These are phyloP conservation scores for Uromys caudimaculatus DNA, from an alignment of 2,797 vertebrate genomes.

Conservation along the genomic window DNA sequence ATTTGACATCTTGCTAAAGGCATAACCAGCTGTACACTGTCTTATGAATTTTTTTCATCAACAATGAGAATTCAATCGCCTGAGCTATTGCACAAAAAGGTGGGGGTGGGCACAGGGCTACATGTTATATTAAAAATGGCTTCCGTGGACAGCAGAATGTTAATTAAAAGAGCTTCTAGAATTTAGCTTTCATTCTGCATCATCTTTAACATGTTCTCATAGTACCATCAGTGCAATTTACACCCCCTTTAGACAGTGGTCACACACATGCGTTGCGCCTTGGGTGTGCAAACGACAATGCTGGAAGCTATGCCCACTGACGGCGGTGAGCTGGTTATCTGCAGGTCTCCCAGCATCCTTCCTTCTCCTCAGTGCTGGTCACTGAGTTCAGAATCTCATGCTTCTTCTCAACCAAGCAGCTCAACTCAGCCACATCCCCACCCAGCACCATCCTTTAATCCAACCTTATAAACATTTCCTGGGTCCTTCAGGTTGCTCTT, in stretches of 20 bases:
- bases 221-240: constrained; percentile 18
- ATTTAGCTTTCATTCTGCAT: constrained; percentile 46
- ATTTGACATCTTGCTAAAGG: constrained; percentile 81
- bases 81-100: constrained; percentile 38
- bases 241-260: neutral
- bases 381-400: neutral
- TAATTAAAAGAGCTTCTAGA: constrained; percentile 78
- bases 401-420: neutral
- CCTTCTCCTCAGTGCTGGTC: neutral
- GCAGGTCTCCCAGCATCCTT: neutral
- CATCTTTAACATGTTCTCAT: constrained; percentile 58
- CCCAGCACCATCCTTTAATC: neutral
- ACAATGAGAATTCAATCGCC: constrained; percentile 58
- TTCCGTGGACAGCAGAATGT: constrained; percentile 66
- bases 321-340: neutral
- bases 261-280: neutral
- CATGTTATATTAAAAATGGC: constrained; percentile 71
- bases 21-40: constrained; percentile 80
- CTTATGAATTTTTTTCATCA: constrained; percentile 65
- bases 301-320: neutral
- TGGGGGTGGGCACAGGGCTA: constrained; percentile 64
- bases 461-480: neutral
- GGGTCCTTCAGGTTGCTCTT: neutral
- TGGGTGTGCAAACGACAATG: neutral
- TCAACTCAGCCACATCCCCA: neutral